A percentile compares a stretch with the other conserved stretches of the same genome.
phyloP scores from a whole-genome alignment of 2,888 invertebrate species.

The Ptychoptera albimana region DNA sequence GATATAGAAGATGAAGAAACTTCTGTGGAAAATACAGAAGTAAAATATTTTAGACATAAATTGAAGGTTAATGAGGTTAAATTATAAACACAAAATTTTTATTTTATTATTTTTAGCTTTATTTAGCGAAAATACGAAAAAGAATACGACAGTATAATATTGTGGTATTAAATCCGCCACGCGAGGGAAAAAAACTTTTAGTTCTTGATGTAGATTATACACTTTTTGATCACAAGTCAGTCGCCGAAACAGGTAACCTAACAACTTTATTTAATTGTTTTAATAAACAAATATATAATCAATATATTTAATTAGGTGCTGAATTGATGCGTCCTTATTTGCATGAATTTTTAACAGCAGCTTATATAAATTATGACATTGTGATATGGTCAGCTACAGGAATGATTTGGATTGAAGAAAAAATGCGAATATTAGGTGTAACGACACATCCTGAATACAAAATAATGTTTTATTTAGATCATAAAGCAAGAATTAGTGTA shows the following conservation, averaged over 20 bases:
- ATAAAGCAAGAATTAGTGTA: constrained; percentile 88
- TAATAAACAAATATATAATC: not conserved
- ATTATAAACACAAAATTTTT: not conserved
- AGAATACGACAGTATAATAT: constrained; percentile 72
- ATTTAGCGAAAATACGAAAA: constrained; percentile 67
- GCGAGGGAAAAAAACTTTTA: constrained; percentile 74
- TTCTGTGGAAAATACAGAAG: constrained; percentile 41
- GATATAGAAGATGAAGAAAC: constrained; percentile 81
- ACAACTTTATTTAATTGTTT: not conserved
- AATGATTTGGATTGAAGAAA: constrained; percentile 97
- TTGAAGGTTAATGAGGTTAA: not conserved
- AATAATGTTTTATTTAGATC: constrained; percentile 83
- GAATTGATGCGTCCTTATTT: constrained; percentile 91
- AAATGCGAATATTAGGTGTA: constrained; percentile 86
- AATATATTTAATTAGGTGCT: constrained; percentile 33
- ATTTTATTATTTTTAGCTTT: constrained; percentile 36
- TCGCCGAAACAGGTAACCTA: constrained; percentile 60
- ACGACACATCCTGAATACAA: constrained; percentile 70
- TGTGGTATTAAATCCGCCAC: constrained; percentile 61
- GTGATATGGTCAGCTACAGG: constrained; percentile 98
- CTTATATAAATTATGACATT: constrained; percentile 85
- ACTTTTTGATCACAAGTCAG: constrained; percentile 86
- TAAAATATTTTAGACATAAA: not conserved
- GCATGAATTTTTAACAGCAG: constrained; percentile 80
- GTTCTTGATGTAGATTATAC: constrained; percentile 96